These are phyloP conservation scores for Melinaea marsaeus DNA, from an alignment of 2,888 invertebrate genomes.

Conservation along the genomic window DNA sequence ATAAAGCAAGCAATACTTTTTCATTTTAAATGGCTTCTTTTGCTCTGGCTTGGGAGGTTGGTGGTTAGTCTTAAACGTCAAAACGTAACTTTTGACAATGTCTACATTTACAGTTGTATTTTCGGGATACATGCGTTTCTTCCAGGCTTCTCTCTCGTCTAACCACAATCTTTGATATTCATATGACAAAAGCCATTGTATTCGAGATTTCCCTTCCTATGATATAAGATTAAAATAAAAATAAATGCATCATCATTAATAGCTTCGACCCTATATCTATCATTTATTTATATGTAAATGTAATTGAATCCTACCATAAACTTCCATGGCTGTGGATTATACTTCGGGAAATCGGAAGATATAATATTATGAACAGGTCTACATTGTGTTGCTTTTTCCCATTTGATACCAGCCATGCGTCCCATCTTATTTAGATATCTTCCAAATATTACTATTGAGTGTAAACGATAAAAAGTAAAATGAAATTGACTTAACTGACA, in stretches of 20 bases:
- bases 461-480: not conserved
- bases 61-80: slow-evolving; percentile 63
- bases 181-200: slow-evolving; percentile 72
- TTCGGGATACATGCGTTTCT: slow-evolving; percentile 75
- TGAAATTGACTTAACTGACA: no score
- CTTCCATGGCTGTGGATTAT: slow-evolving; percentile 74
- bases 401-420: slow-evolving; percentile 63
- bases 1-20: slow-evolving; percentile 29
- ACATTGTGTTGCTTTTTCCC: slow-evolving; percentile 68
- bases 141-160: slow-evolving; percentile 74
- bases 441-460: not conserved
- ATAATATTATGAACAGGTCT: slow-evolving; percentile 74
- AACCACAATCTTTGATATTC: slow-evolving; percentile 79
- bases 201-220: slow-evolving; percentile 62
- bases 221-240: slow-evolving; percentile 1
- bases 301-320: slow-evolving; percentile 58
- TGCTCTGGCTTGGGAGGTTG: slow-evolving; percentile 67
- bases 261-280: not conserved
- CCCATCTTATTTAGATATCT: slow-evolving; percentile 42
- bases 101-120: slow-evolving; percentile 63
- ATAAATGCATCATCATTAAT: not conserved
- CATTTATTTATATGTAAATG: slow-evolving; percentile 1
- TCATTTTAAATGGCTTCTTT: slow-evolving; percentile 70
- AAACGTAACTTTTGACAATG: slow-evolving; percentile 66
- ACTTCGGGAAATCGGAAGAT: slow-evolving; percentile 75